Conservation (phyloP, 1,140 invertebrate genomes). For the Scaptomyza montana region DNA sequence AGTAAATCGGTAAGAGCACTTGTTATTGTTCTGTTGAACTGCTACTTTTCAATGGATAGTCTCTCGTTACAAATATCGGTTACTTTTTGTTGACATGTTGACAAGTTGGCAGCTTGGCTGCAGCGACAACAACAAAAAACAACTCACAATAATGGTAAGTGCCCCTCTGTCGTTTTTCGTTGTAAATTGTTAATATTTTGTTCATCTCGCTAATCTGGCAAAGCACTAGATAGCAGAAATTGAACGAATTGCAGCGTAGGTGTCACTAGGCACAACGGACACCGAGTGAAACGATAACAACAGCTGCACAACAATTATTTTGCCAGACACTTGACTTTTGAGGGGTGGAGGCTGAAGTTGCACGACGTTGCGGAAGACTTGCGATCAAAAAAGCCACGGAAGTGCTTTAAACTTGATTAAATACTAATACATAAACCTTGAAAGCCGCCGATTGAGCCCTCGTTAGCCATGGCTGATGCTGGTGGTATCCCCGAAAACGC, state of each 20-base stretch:
- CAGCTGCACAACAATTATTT: conserved; percentile 10
- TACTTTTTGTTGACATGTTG: conserved; percentile 4
- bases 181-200: conserved; percentile 8
- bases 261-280: conserved; percentile 24
- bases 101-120: conserved; percentile 25
- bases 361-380: conserved; percentile 36
- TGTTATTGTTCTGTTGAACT: not conserved
- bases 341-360: conserved; percentile 19
- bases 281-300: conserved; percentile 8
- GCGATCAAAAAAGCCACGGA: conserved; percentile 13
- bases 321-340: conserved; percentile 11
- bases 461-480: conserved; percentile 37
- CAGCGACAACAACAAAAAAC: conserved; percentile 25
- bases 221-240: conserved; percentile 23
- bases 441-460: conserved; percentile 8
- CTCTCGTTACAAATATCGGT: conserved; percentile 17
- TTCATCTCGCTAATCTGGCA: conserved; percentile 14
- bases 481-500: conserved; percentile 41
- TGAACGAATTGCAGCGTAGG: conserved; percentile 11
- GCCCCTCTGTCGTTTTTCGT: conserved; percentile 10
- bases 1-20: not conserved
- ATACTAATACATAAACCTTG: conserved; percentile 20
- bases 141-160: conserved; percentile 53
- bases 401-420: conserved; percentile 46
- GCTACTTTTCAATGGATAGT: not conserved